Percentiles rank a stretch among this genome's conserved stretches.
These are phyloP conservation scores for Apodemia mormo DNA, from an alignment of 2,888 invertebrate genomes.

Conservation along the genomic window DNA sequence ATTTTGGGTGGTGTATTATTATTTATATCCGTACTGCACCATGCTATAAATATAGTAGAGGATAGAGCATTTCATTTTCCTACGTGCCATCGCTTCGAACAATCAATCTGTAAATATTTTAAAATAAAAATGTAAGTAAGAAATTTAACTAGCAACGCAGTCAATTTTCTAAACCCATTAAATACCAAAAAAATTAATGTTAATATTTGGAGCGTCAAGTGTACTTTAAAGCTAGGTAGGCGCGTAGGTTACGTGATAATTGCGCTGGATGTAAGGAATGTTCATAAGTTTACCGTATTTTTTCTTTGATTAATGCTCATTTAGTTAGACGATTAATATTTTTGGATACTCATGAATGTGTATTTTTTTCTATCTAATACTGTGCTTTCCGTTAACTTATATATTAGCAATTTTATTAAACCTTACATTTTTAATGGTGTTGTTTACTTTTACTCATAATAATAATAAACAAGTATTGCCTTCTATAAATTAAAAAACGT, in stretches of 20 bases:
- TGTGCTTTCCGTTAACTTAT: neutral
- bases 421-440: neutral
- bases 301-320: constrained; percentile 2
- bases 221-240: constrained; percentile 20
- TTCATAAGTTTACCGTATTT: neutral
- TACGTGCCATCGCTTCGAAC: neutral
- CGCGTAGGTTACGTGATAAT: neutral
- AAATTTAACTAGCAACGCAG: constrained; percentile 54
- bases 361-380: neutral
- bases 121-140: neutral
- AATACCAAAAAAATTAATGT: constrained; percentile 49
- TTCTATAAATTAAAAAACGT: too few species aligned
- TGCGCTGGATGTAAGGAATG: constrained; percentile 9
- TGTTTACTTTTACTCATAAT: neutral
- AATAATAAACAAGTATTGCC: neutral
- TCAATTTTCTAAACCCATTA: constrained; percentile 62
- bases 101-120: neutral
- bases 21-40: neutral
- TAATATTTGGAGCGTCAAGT: constrained; percentile 39
- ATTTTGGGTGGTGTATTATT: neutral
- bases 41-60: neutral
- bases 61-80: neutral
- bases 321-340: constrained; percentile 6
- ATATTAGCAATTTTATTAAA: neutral
- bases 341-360: neutral